phyloP scores from a whole-genome alignment of 2,113 vertebrate genomes.

The Smithornis capensis region DNA sequence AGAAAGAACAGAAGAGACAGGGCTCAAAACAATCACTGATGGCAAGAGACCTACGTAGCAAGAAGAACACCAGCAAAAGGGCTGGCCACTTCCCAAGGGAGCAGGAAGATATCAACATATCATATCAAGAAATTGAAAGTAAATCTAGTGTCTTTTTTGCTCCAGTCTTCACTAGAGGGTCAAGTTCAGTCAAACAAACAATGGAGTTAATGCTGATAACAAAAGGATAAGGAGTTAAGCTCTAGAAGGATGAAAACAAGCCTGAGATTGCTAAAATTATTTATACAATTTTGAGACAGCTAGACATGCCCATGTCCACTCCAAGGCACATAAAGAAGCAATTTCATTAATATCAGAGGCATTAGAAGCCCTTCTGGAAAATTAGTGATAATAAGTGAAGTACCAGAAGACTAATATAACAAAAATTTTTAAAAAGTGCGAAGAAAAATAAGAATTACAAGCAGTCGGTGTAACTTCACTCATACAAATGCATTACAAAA shows the following conservation, averaged over 20 bases:
- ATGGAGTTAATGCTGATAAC: background rate
- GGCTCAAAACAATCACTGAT: background rate
- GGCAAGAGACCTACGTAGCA: background rate
- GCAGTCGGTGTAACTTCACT: background rate
- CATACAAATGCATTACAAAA: background rate
- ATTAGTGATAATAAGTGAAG: background rate
- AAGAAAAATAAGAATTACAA: background rate
- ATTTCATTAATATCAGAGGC: background rate
- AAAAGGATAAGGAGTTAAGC: background rate
- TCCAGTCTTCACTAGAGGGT: background rate
- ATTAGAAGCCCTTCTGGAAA: background rate
- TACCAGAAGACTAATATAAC: background rate
- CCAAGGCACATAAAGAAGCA: background rate
- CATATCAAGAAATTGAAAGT: background rate
- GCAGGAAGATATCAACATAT: background rate
- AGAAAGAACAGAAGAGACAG: background rate
- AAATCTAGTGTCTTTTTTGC: background rate
- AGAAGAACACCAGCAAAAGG: background rate
- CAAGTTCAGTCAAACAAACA: background rate
- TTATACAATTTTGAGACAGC: background rate
- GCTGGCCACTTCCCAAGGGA: background rate
- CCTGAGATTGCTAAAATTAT: background rate
- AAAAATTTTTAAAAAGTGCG: too few species aligned
- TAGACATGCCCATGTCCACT: background rate
- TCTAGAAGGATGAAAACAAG: background rate